phyloP scores from a whole-genome alignment of 1,140 invertebrate species.

The Ips typographus region DNA sequence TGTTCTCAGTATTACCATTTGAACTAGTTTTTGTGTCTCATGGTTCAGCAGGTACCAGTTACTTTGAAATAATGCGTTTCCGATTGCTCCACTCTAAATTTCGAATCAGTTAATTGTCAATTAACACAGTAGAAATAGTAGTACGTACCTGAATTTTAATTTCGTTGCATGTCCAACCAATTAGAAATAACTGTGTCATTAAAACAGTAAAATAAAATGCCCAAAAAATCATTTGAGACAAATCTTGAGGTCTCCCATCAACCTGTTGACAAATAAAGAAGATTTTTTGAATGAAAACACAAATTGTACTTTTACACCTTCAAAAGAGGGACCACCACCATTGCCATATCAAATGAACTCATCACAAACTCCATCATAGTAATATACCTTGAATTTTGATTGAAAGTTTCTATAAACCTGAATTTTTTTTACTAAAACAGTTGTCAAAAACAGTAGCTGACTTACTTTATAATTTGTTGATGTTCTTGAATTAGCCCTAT shows the following conservation, averaged over 20 bases:
- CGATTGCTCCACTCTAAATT: slow-evolving; percentile 14
- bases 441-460: no score
- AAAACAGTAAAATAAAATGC: neutral
- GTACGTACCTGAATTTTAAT: slow-evolving; percentile 12
- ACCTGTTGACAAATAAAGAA: no score
- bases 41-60: slow-evolving; percentile 19
- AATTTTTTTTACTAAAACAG: neutral
- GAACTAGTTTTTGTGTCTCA: neutral
- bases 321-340: neutral
- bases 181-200: slow-evolving; percentile 5
- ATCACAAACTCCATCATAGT: slow-evolving; percentile 23
- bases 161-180: slow-evolving; percentile 21
- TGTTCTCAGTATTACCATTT: neutral
- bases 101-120: no score
- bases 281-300: neutral
- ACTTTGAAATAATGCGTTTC: slow-evolving; percentile 17
- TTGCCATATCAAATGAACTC: slow-evolving; percentile 17
- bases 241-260: no score
- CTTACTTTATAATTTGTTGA: slow-evolving; percentile 5
- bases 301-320: neutral
- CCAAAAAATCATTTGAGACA: neutral
- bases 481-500: neutral
- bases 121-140: no score
- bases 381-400: slow-evolving; percentile 5
- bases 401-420: slow-evolving; percentile 13